Evolutionary conservation across 1,140 invertebrate species (phyloP).

Genomic region (Streblospio benedicti): DNA sequence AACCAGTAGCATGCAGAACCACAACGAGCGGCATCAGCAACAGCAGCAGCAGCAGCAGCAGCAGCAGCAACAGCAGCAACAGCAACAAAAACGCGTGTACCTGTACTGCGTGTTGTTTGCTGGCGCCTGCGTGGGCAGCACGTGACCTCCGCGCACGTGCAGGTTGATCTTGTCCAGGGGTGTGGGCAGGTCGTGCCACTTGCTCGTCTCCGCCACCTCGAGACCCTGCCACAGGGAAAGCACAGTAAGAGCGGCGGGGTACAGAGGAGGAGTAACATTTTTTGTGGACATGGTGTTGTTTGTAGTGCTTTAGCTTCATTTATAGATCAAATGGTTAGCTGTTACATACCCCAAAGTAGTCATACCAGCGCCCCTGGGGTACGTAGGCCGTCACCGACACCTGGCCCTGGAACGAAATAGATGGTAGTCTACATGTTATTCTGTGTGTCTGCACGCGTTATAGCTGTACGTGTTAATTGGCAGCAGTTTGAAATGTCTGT

Average conservation of each 20-base stretch:
- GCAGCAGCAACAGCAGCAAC: too few species aligned
- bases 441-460: too few species aligned
- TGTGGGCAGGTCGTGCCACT: slow-evolving; percentile 14
- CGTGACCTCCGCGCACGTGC: slow-evolving; percentile 43
- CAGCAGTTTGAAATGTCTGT: too few species aligned
- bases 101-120: slow-evolving; percentile 39
- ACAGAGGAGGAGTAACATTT: slow-evolving; percentile 2
- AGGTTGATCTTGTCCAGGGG: slow-evolving; percentile 38
- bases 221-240: background rate
- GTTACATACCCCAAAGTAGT: slow-evolving; percentile 17
- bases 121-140: slow-evolving; percentile 43
- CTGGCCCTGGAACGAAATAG: slow-evolving; percentile 1
- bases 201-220: background rate
- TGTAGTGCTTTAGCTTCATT: background rate
- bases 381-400: slow-evolving; percentile 3
- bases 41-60: too few species aligned
- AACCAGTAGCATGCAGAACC: background rate
- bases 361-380: slow-evolving; percentile 13
- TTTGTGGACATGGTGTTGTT: background rate
- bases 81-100: slow-evolving; percentile 11
- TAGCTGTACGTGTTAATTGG: too few species aligned
- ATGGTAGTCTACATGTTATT: too few species aligned
- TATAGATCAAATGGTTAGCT: slow-evolving; percentile 11
- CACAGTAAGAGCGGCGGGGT: background rate
- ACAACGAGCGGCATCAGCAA: background rate